These are phyloP conservation scores for Agriotes lineatus DNA, from an alignment of 2,888 invertebrate genomes.

Conservation along the genomic window DNA sequence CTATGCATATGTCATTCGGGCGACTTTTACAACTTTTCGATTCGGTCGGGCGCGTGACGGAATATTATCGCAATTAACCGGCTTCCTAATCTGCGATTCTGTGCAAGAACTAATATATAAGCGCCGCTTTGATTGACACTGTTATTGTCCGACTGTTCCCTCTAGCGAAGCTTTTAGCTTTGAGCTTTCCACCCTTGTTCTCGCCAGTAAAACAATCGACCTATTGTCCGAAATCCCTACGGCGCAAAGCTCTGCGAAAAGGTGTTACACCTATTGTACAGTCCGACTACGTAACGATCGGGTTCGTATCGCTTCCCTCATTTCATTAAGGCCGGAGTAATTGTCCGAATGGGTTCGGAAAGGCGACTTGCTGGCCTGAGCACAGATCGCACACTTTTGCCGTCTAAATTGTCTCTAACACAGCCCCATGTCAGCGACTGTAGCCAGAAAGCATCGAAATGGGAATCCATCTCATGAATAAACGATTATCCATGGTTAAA, in stretches of 20 bases:
- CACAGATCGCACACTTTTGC: no score
- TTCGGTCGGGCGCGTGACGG: slow-evolving; percentile 14
- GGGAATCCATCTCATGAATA: no score
- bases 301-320: no score
- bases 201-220: slow-evolving; percentile 44
- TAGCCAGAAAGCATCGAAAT: no score
- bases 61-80: slow-evolving; percentile 17
- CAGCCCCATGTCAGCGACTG: no score
- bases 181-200: slow-evolving; percentile 41
- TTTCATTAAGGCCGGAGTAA: no score
- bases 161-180: slow-evolving; percentile 38
- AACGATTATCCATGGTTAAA: no score
- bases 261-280: slow-evolving; percentile 34
- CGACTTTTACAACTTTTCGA: slow-evolving; percentile 26
- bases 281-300: slow-evolving; percentile 20
- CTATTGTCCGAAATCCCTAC: slow-evolving; percentile 45
- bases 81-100: slow-evolving; percentile 26
- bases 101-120: slow-evolving; percentile 33
- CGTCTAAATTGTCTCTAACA: no score
- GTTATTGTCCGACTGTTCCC: slow-evolving; percentile 40
- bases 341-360: no score
- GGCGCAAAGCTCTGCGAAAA: slow-evolving; percentile 36
- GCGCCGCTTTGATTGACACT: slow-evolving; percentile 37
- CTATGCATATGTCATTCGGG: slow-evolving; percentile 34
- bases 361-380: no score